These are phyloP conservation scores for Pedionomus torquatus DNA, from an alignment of 2,113 vertebrate genomes.

Conservation along the genomic window DNA sequence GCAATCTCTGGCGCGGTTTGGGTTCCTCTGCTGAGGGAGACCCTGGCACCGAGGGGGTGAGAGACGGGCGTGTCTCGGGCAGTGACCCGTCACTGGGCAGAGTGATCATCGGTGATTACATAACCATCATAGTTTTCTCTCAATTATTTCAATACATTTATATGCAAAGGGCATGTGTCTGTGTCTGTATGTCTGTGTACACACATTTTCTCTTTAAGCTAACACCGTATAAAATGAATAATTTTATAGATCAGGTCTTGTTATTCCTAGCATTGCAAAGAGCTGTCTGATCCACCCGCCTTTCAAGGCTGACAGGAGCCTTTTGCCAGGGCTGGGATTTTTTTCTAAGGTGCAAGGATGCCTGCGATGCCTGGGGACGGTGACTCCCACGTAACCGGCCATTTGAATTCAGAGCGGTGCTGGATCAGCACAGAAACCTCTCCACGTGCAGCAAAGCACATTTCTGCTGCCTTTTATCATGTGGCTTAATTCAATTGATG, in stretches of 20 bases:
- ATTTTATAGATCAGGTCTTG: not conserved
- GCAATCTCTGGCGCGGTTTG: not conserved
- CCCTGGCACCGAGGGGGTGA: too few species aligned
- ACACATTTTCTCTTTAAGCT: not conserved
- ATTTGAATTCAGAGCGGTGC: not conserved
- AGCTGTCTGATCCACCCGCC: not conserved
- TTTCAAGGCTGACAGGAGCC: not conserved
- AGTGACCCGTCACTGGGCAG: not conserved
- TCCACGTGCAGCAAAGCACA: not conserved
- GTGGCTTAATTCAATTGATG: not conserved
- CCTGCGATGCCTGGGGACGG: not conserved
- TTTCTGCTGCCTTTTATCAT: not conserved
- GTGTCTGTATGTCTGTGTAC: too few species aligned
- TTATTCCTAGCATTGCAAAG: not conserved
- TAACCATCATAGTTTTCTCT: not conserved
- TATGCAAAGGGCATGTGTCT: not conserved
- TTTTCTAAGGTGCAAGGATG: not conserved
- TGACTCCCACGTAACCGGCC: not conserved
- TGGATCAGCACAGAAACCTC: not conserved
- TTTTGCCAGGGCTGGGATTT: not conserved
- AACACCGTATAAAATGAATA: not conserved
- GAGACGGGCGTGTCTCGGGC: fast-evolving
- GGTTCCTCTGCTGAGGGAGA: too few species aligned
- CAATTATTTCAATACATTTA: not conserved
- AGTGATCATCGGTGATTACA: not conserved